Conservation (phyloP, 2,797 vertebrate genomes). For the Cyprinodon diabolis region DNA sequence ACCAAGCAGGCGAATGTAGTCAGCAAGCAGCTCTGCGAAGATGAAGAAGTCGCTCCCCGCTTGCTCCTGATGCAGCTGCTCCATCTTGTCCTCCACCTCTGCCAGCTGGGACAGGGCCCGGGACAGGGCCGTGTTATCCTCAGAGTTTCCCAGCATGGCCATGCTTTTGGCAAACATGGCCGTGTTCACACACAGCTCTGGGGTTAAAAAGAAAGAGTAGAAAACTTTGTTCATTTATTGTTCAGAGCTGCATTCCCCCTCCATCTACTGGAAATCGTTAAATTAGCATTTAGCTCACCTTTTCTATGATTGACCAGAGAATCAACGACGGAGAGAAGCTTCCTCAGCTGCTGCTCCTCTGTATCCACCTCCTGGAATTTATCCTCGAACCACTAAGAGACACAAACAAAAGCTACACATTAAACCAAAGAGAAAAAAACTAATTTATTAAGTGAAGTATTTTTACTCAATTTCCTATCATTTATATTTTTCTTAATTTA, state of each 20-base stretch:
- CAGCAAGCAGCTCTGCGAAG: slow-evolving; percentile 89
- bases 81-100: slow-evolving; percentile 98
- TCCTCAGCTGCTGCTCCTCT: slow-evolving; percentile 94
- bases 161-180: slow-evolving; percentile 95
- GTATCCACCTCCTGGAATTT: slow-evolving; percentile 94
- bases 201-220: slow-evolving; percentile 20
- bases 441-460: background rate
- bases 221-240: slow-evolving; percentile 3
- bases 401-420: background rate
- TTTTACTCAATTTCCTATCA: no score
- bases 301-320: slow-evolving; percentile 93
- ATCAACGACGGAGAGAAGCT: slow-evolving; percentile 89
- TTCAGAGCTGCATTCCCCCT: slow-evolving; percentile 1
- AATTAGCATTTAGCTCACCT: slow-evolving; percentile 79
- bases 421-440: slow-evolving; percentile 6
- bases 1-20: slow-evolving; percentile 93
- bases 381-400: slow-evolving; percentile 95
- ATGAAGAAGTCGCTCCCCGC: slow-evolving; percentile 94
- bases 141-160: slow-evolving; percentile 96
- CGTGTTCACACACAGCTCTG: slow-evolving; percentile 90
- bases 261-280: background rate
- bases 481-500: background rate
- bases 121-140: slow-evolving; percentile 95
- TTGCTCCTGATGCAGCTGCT: slow-evolving; percentile 95
- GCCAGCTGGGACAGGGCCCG: slow-evolving; percentile 94